A percentile compares a stretch with the other conserved stretches of the same genome.
phyloP scores from a whole-genome alignment of 2,113 vertebrate species.

The Cyprinodon brontotheroides region DNA sequence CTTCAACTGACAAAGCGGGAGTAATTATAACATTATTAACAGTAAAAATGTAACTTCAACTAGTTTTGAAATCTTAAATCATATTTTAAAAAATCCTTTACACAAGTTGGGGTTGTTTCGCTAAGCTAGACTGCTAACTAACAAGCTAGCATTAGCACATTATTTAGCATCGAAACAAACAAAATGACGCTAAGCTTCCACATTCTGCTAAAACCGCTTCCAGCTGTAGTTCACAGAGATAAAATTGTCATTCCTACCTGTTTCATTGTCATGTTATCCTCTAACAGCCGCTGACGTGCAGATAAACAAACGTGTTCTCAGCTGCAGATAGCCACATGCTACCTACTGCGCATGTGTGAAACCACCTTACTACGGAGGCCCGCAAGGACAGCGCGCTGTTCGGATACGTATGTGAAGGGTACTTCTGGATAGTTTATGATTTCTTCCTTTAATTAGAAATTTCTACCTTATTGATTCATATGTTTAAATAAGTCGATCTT shows the following conservation, averaged over 20 bases:
- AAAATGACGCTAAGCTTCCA: background rate
- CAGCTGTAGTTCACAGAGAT: background rate
- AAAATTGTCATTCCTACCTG: slow-evolving; percentile 22
- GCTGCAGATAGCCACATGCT: slow-evolving; percentile 17
- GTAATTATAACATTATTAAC: background rate
- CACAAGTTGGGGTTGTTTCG: background rate
- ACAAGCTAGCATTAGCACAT: background rate
- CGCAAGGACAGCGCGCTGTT: fast-evolving
- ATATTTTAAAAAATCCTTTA: background rate
- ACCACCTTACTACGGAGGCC: slow-evolving; percentile 35
- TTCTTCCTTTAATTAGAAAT: background rate
- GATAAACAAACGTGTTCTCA: slow-evolving; percentile 24
- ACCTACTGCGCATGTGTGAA: slow-evolving; percentile 42
- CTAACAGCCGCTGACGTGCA: background rate
- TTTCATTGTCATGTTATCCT: slow-evolving; percentile 49
- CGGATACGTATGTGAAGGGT: background rate
- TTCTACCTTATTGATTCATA: background rate
- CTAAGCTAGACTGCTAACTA: background rate
- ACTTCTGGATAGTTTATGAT: background rate
- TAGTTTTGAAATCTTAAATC: background rate
- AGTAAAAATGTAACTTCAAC: background rate
- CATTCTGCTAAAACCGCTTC: fast-evolving
- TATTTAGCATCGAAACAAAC: background rate
- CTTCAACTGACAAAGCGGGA: background rate
- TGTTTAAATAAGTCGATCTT: background rate